A percentile compares a stretch with the other conserved stretches of the same genome.
Conservation (phyloP, 2,113 vertebrate genomes). For the Cavia aperea region DNA sequence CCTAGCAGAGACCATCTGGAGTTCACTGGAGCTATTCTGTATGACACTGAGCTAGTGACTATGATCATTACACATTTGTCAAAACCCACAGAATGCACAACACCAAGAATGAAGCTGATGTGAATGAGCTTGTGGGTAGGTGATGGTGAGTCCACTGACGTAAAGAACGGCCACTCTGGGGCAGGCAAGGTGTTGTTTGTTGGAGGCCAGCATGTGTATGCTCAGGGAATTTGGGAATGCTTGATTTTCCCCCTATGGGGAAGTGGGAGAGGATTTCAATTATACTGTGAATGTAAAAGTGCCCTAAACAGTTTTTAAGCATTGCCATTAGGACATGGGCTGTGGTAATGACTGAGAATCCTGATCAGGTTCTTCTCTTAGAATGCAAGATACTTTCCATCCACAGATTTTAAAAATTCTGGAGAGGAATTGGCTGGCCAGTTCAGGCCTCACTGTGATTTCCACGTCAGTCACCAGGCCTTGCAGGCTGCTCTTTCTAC, state of each 20-base stretch:
- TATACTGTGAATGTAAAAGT: not conserved
- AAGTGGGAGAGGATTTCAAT: not conserved
- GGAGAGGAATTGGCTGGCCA: not conserved
- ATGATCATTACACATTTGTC: not conserved
- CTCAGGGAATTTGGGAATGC: not conserved
- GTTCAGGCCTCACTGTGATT: not conserved
- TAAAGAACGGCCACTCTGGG: not conserved
- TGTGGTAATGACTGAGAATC: not conserved
- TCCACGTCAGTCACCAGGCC: fast-evolving
- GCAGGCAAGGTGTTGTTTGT: not conserved
- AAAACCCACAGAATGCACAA: no score
- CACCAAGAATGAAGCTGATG: not conserved
- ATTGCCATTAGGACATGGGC: not conserved
- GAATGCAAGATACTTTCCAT: not conserved
- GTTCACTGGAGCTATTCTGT: not conserved
- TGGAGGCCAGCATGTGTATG: not conserved
- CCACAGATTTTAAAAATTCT: not conserved
- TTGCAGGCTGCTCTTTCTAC: not conserved
- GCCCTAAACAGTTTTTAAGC: not conserved
- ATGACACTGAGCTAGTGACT: not conserved
- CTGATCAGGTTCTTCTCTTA: not conserved
- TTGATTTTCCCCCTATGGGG: not conserved
- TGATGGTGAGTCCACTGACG: not conserved
- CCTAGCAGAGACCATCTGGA: not conserved
- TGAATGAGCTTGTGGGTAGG: not conserved